Base-by-base conservation (phyloP, 2,797 vertebrate genomes). In the Mycteria americana region DNA sequence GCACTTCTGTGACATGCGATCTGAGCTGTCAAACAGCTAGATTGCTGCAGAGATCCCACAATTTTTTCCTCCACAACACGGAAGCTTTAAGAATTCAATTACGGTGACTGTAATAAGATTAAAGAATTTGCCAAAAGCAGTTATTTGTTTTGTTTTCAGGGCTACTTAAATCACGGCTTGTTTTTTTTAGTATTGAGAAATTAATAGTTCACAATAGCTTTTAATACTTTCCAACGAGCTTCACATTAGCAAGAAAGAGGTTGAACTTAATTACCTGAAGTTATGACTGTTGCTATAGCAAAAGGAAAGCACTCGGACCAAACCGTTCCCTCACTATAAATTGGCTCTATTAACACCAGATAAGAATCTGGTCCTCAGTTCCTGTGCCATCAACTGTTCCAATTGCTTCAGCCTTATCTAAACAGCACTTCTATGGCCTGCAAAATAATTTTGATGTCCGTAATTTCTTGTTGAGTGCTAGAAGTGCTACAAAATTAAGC, bases 251-350 rank as follows among this genome's bases (percentile, higher is more conserved):
- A 84, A 69, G 35, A 37, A 35, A 54, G 41, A 62, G 31, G 23
- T 37, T 76, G 33, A 85, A 88, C 53, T 86, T 82, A 73, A 92
- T 81, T 67, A 90, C 25, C 39, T 82, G 50, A 76, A 90, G 80
- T 92, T 78, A 54, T 30, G 51, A 57, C 76, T 67, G 85, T 63
- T 95, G 64, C 86, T 89, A 67, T 48, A 95, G 93, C 59, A 88
- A 91, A 90, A 79, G 59, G 25, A 63, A 89, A 85, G 45, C 48
- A 31, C 12, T 50, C 21, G 5, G 53, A 72, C 74, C 19, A 31
- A 65, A 45, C 35, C 12, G 3, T 41, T 80, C 12, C 31, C 28
- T 54, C 69, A 19, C 1, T 45, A 67, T 31, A 68, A 88, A 82
- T 2, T 13, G 62, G 39, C n/a, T 78, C 76, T 53, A 76, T 67